Evolutionary conservation across 2,797 vertebrate species (phyloP).

Genomic region (Anguilla obscura): DNA sequence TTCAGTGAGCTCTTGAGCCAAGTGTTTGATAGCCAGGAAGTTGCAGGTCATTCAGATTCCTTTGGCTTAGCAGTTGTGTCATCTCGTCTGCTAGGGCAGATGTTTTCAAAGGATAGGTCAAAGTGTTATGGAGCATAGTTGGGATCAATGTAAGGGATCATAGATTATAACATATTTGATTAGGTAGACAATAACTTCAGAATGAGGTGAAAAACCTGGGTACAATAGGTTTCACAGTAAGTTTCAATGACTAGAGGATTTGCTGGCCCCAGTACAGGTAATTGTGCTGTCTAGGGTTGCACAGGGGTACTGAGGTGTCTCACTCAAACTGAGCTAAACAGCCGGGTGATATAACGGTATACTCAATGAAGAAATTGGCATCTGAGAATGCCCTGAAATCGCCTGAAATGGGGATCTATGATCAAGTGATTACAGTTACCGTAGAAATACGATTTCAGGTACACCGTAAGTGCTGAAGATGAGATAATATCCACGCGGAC

Average conservation of each 20-base stretch:
- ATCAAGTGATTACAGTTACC: not conserved
- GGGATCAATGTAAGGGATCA: not conserved
- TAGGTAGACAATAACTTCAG: not conserved
- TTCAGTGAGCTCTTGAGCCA: not conserved
- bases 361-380: not conserved
- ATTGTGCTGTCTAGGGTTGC: not conserved
- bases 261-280: not conserved
- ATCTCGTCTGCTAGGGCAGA: not conserved
- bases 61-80: not conserved
- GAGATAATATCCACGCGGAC: not conserved
- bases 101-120: not conserved
- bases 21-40: not conserved
- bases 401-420: not conserved
- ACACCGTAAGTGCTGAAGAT: not conserved
- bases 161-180: not conserved
- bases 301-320: not conserved
- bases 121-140: not conserved
- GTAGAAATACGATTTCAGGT: not conserved
- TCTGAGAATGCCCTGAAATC: not conserved
- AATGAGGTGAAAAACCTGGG: not conserved
- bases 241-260: not conserved
- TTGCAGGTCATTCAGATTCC: not conserved
- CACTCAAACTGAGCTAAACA: not conserved
- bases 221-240: not conserved
- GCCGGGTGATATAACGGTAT: not conserved